Base-by-base conservation (phyloP, 1,140 invertebrate genomes). In the Bombus ignitus region DNA sequence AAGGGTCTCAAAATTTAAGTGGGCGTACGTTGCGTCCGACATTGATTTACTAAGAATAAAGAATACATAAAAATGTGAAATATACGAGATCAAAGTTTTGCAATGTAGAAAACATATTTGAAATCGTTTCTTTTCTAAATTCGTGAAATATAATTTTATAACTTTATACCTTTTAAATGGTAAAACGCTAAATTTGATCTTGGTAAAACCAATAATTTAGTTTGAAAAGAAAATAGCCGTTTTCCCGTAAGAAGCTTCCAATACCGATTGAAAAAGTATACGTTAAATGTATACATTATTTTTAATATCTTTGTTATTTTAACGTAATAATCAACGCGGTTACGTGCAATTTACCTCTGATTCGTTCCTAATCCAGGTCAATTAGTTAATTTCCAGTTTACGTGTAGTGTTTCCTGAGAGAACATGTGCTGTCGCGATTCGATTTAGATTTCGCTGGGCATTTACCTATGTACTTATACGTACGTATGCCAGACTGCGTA, bases 301-400 rank as follows among this genome's bases (percentile, higher is more conserved):
- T 42, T 37, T 8, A 15, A 42, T 39, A 9, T 28, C 32, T 47
- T 15, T 28, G 37, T n/a, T n/a, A 39, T 0, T 78, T 66, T 25
- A 66, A 66, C 4, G 5, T 22, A 22, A 57, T 42, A 35, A 47
- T 57, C 66, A 44, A 32, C 15, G 25, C 53, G 66, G 13, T 47
- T 62, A n/a, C 37, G 22, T 4, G 18, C n/a, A 73, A 79, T 80
- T 80, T 72, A 18, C 82, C 37, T 37, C 2, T 10, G 62, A 47
- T 37, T 79, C 44, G 42, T 42, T 65, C 72, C 76, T 37, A 85
- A 85, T 85, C 68, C 37, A 39, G 44, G 70, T 72, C 35, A 78
- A 81, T 86, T 82, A 82, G 78, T 22, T 81, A 42, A 88, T 88
- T 83, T 87, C 59, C 79, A 83, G 37, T 44, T 65, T 22, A 68